Evolutionary conservation across 2,113 vertebrate genomes (phyloP).

Genomic region (Arvicanthis niloticus): DNA sequence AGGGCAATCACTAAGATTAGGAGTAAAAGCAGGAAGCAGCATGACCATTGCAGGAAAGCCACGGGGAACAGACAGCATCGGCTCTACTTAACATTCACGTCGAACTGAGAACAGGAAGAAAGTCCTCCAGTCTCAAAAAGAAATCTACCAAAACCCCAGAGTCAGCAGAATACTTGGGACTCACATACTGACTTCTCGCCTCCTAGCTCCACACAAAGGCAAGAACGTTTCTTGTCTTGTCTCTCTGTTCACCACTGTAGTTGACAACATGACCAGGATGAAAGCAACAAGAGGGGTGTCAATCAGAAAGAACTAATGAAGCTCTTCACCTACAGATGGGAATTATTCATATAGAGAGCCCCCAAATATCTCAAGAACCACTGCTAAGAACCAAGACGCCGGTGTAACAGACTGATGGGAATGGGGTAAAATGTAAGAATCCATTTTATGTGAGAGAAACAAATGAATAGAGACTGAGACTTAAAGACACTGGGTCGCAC

Average conservation of each 20-base stretch:
- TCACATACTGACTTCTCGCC: not conserved
- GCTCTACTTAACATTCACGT: not conserved
- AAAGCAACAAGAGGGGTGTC: not conserved
- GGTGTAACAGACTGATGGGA: not conserved
- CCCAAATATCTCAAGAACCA: not conserved
- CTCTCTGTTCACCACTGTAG: not conserved
- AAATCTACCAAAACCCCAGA: not conserved
- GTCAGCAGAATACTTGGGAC: not conserved
- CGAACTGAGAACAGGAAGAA: not conserved
- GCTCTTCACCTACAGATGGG: not conserved
- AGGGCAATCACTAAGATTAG: not conserved
- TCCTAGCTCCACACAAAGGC: not conserved
- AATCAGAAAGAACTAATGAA: slow-evolving; percentile 30
- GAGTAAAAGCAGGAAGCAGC: not conserved
- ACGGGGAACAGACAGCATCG: not conserved
- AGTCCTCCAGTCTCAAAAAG: not conserved
- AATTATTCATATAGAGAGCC: not conserved
- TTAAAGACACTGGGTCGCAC: not conserved
- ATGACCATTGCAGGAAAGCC: not conserved
- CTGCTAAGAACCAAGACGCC: not conserved
- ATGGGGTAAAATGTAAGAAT: not conserved
- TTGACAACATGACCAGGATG: not conserved
- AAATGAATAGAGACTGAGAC: slow-evolving; percentile 27
- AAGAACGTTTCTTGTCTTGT: not conserved
- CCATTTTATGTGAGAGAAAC: not conserved